A percentile compares a stretch with the other conserved stretches of the same genome.
Conservation (phyloP, 2,113 vertebrate genomes). For the Colinus virginianus region DNA sequence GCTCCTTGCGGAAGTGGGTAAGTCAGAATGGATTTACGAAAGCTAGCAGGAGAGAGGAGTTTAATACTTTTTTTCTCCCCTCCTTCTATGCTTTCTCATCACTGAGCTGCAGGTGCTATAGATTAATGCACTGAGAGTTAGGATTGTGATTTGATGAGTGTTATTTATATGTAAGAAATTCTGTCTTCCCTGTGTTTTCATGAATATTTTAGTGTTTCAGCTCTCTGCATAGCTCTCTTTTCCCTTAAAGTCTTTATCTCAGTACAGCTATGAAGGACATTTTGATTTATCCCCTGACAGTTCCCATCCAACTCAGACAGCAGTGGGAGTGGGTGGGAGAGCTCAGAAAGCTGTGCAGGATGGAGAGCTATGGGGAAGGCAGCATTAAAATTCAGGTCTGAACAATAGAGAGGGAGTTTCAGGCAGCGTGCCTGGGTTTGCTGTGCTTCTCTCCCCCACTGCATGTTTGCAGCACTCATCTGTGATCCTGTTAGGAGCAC, state of each 20-base stretch:
- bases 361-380: accelerated
- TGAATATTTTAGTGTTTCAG: neutral
- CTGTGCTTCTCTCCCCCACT: too few species aligned
- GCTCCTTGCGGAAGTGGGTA: neutral
- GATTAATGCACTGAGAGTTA: neutral
- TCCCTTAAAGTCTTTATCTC: neutral
- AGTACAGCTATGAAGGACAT: accelerated
- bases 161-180: neutral
- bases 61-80: accelerated
- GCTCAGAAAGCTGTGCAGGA: neutral
- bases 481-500: neutral
- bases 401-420: neutral
- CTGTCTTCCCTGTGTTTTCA: neutral
- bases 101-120: neutral
- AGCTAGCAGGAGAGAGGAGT: neutral
- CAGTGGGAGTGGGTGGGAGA: neutral
- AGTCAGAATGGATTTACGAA: neutral
- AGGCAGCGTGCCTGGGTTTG: accelerated
- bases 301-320: accelerated
- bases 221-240: accelerated
- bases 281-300: neutral
- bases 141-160: neutral
- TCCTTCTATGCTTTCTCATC: accelerated
- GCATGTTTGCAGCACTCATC: accelerated
- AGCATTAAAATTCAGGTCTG: neutral